phyloP scores from a whole-genome alignment of 2,888 invertebrate species.

The Laothoe populi region DNA sequence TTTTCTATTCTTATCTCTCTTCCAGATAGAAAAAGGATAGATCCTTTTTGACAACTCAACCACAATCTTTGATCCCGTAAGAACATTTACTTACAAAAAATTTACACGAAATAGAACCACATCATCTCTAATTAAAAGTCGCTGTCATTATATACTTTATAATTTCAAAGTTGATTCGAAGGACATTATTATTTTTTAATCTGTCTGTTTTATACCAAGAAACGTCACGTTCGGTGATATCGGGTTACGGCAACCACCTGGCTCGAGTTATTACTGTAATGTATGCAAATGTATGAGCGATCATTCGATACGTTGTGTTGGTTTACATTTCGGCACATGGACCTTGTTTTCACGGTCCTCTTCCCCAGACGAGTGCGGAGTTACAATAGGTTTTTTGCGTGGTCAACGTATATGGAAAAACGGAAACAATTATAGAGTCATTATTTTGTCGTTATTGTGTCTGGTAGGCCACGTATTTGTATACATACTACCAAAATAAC shows the following conservation, averaged over 20 bases:
- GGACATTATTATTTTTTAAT: conserved; percentile 1
- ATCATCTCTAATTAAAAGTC: no score
- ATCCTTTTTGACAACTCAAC: no score
- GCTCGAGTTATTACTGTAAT: conserved; percentile 46
- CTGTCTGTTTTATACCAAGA: conserved; percentile 3
- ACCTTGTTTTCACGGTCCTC: conserved; percentile 54
- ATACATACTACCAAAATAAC: no score
- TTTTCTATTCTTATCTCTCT: no score
- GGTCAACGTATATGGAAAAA: neutral
- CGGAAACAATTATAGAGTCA: conserved; percentile 17
- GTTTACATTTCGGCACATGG: conserved; percentile 47
- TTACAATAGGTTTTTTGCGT: conserved; percentile 14
- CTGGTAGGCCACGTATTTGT: neutral
- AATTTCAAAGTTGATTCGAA: neutral
- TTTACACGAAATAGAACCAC: no score
- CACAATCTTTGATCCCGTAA: no score
- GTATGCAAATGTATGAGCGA: conserved; percentile 55
- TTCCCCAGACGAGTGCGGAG: conserved; percentile 25
- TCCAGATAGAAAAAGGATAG: no score
- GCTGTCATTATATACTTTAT: no score
- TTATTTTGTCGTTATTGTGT: conserved; percentile 19
- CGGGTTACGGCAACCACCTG: conserved; percentile 73
- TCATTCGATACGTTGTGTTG: conserved; percentile 33
- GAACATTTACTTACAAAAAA: no score
- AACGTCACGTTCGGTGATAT: conserved; percentile 57